Evolutionary conservation across 2,113 vertebrate species (phyloP), one percentile per base, ranked within the genome.

Genomic region (Percina caprodes): DNA sequence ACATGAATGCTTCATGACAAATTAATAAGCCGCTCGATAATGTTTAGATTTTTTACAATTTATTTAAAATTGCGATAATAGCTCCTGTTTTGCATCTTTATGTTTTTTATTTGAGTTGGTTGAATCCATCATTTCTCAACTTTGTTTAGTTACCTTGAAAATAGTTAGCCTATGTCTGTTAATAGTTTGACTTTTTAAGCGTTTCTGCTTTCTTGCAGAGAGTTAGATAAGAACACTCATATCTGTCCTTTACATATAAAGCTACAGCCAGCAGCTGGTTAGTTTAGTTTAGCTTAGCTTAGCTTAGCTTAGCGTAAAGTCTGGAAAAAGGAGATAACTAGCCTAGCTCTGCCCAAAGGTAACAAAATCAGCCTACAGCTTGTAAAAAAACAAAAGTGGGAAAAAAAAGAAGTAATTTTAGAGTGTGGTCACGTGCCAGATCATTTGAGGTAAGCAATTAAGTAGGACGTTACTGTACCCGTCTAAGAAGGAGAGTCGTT

Each of bases 1-100:
- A 6, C 51, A 72, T 88, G 62, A 72, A 69, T 81, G 5, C 74
- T 71, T 74, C 18, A 69, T 79, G 5, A 63, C 5, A 69, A 58
- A 79, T 81, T 23, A 67, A 21, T 35, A 33, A 46, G 62, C n/a
- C 21, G 18, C 48, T 26, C 16, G 13, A 42, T 42, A 42, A 51
- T 48, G 55, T 51, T 59, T 59, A 10, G 3, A 62, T 30, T 5
- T 12, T 56, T 1, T 42, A 42, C 2, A 3, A 56, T 61, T 51
- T 46, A 18, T 56, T 73, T 77, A 45, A 6, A 35, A 51, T 18
- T 54, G 6, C 24, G 1, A 26, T 56, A 35, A 24, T 56, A 9
- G 21, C 23, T 46, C 14, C 10, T 18, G 30, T 74, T 67, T 1
- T 49, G 12, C 39, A 33, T 51, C 26, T n/a, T 8, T 0, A 42